phyloP scores from a whole-genome alignment of 2,113 vertebrate species.

The Pseudonaja textilis region DNA sequence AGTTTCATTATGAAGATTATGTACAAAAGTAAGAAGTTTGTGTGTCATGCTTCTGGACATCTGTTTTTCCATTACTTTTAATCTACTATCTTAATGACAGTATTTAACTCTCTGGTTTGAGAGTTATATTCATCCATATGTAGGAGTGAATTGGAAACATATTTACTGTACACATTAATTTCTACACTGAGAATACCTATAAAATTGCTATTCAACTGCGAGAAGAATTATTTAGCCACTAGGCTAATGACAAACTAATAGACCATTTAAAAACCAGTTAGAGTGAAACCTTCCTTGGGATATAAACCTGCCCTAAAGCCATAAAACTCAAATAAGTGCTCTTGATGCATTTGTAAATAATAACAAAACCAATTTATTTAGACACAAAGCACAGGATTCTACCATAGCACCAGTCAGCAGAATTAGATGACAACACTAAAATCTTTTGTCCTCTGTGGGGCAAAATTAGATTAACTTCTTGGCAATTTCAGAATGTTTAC shows the following conservation, averaged over 20 bases:
- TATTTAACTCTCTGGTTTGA: background rate
- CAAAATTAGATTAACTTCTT: background rate
- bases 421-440: background rate
- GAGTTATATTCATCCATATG: background rate
- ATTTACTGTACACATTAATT: background rate
- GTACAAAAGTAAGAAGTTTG: background rate
- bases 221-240: background rate
- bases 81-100: background rate
- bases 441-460: background rate
- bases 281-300: background rate
- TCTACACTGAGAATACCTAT: background rate
- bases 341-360: background rate
- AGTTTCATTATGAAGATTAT: background rate
- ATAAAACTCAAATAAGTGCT: constrained; percentile 1
- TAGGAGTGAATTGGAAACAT: background rate
- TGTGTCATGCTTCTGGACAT: background rate
- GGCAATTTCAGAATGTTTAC: background rate
- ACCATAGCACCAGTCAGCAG: background rate
- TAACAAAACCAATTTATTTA: background rate
- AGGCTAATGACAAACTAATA: background rate
- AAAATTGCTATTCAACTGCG: background rate
- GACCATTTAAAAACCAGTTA: constrained; percentile 13
- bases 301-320: constrained; percentile 2
- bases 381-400: background rate
- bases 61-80: background rate